These are phyloP conservation scores for Ciconia maguari DNA, from an alignment of 2,113 vertebrate genomes.

Conservation along the genomic window DNA sequence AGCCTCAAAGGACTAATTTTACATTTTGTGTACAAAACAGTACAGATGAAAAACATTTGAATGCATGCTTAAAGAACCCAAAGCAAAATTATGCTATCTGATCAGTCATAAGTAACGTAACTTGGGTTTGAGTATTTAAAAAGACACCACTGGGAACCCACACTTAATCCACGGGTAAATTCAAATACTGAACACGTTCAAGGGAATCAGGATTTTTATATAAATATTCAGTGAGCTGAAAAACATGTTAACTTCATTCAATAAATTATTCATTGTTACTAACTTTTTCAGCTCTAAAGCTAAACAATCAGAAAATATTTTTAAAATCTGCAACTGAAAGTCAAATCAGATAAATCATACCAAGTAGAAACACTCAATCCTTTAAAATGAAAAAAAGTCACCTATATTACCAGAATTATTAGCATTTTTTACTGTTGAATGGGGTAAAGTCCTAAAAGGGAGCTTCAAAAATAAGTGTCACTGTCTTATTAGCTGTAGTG, in stretches of 20 bases:
- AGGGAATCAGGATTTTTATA: background rate
- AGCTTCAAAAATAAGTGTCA: background rate
- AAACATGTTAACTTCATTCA: background rate
- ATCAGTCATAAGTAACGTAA: background rate
- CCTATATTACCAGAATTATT: background rate
- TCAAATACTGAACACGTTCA: background rate
- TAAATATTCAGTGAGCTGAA: constrained; percentile 14
- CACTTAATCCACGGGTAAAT: background rate
- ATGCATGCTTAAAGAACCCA: background rate
- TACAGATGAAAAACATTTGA: background rate
- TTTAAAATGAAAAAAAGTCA: background rate
- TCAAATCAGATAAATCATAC: background rate
- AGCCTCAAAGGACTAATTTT: background rate
- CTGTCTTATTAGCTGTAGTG: background rate
- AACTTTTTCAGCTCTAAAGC: background rate
- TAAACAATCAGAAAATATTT: background rate
- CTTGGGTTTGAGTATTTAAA: background rate
- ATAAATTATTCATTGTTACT: constrained; percentile 3
- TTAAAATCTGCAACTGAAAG: background rate
- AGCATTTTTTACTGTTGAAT: background rate
- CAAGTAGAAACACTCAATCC: background rate
- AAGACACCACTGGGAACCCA: background rate
- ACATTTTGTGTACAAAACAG: background rate
- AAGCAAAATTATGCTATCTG: background rate
- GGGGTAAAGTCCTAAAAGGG: background rate